Evolutionary conservation across 2,888 invertebrate genomes (phyloP).

Genomic region (Eudemis profundana): DNA sequence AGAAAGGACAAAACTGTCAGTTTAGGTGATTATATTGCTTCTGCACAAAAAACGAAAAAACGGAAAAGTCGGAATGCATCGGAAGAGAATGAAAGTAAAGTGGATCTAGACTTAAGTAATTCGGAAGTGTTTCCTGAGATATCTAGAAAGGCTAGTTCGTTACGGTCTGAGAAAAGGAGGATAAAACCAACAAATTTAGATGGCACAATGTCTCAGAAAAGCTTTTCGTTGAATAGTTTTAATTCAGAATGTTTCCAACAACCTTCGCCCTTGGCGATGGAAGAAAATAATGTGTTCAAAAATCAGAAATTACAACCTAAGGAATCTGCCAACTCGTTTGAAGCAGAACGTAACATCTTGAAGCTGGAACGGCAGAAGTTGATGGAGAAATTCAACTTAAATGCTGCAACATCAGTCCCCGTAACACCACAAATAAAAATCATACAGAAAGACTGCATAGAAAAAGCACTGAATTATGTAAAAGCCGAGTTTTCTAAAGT

Average conservation of each 20-base stretch:
- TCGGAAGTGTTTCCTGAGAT: constrained; percentile 78
- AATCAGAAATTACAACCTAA: constrained; percentile 66
- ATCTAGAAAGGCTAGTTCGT: constrained; percentile 68
- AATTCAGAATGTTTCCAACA: constrained; percentile 70
- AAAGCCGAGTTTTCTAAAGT: constrained; percentile 77
- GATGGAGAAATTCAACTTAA: constrained; percentile 79
- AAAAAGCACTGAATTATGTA: constrained; percentile 62
- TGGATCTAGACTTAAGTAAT: constrained; percentile 71
- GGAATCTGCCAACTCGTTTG: constrained; percentile 66
- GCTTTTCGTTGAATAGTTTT: constrained; percentile 71
- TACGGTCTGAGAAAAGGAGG: constrained; percentile 69
- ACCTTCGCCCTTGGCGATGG: constrained; percentile 61
- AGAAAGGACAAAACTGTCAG: constrained; percentile 72
- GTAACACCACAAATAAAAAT: constrained; percentile 68
- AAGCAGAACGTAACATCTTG: constrained; percentile 73
- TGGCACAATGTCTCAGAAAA: constrained; percentile 63
- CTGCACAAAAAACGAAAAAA: constrained; percentile 70
- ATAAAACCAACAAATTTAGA: constrained; percentile 84
- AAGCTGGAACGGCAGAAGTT: constrained; percentile 77
- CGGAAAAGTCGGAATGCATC: constrained; percentile 66
- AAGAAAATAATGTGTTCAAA: constrained; percentile 74
- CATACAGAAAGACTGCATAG: constrained; percentile 61
- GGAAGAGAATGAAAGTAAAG: constrained; percentile 63
- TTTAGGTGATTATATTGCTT: constrained; percentile 71
- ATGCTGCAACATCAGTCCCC: constrained; percentile 57